phyloP scores from a whole-genome alignment of 2,113 vertebrate genomes.

The Prionailurus viverrinus region DNA sequence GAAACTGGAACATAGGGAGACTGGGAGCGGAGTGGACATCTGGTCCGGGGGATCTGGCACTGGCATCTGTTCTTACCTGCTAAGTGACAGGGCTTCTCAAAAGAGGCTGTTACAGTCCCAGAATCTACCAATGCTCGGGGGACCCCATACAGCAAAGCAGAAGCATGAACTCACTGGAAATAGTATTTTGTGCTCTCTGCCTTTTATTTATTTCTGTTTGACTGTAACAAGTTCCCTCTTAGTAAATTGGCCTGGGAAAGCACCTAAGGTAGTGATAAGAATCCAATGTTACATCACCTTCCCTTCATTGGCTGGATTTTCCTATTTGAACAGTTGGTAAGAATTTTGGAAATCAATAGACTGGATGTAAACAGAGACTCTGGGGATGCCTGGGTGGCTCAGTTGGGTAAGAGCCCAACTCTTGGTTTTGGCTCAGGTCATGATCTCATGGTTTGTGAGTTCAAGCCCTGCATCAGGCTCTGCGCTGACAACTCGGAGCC shows the following conservation, averaged over 20 bases:
- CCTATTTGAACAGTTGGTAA: slow-evolving; percentile 17
- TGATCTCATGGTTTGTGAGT: no score
- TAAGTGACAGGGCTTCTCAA: background rate
- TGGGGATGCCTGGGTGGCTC: no score
- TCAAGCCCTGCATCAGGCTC: no score
- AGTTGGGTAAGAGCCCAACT: no score
- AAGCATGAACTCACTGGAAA: background rate
- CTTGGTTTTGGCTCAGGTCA: no score
- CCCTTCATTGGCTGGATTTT: background rate
- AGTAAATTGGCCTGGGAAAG: background rate
- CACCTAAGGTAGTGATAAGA: background rate
- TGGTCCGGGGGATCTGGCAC: background rate
- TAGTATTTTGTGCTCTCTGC: background rate
- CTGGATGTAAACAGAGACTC: slow-evolving; percentile 5
- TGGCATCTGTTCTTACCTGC: background rate
- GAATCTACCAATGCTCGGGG: background rate
- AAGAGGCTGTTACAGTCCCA: background rate
- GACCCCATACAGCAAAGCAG: background rate
- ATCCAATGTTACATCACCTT: background rate
- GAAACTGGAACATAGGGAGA: background rate
- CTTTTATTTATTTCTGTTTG: background rate
- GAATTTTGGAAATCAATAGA: background rate
- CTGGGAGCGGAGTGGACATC: background rate
- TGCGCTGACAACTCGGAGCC: no score
- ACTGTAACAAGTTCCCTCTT: background rate